Evolutionary conservation across 2,797 vertebrate genomes (phyloP).

Genomic region (Mormyrus proboscirostris): DNA sequence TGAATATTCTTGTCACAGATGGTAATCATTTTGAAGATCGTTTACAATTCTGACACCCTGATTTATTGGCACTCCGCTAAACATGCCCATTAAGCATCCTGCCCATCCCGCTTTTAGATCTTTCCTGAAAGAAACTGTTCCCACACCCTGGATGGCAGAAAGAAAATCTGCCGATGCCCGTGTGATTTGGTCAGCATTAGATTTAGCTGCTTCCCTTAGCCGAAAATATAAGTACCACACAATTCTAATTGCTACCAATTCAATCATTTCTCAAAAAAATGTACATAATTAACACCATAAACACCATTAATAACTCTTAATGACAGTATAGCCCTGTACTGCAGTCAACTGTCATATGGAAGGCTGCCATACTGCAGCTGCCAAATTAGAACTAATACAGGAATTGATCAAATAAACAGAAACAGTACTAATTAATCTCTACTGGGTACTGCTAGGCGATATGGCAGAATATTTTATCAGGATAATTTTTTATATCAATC

Average conservation of each 20-base stretch:
- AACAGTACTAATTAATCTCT: neutral
- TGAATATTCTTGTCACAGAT: conserved; percentile 34
- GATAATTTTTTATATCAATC: neutral
- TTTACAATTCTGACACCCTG: conserved; percentile 29
- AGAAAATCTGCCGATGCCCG: neutral
- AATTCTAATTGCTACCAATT: neutral
- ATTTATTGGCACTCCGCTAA: conserved; percentile 31
- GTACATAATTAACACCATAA: neutral
- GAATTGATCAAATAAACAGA: neutral
- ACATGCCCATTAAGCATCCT: conserved; percentile 24
- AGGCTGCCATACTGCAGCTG: neutral
- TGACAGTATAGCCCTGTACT: neutral
- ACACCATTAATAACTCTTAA: neutral
- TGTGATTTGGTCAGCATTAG: neutral
- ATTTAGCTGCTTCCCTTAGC: neutral
- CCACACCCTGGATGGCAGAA: conserved; percentile 18
- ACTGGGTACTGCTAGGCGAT: neutral
- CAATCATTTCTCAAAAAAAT: neutral
- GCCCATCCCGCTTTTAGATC: conserved; percentile 20
- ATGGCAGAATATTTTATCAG: neutral
- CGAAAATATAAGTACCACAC: neutral
- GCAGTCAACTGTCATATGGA: neutral
- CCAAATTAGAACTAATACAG: neutral
- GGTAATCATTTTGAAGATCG: conserved; percentile 20
- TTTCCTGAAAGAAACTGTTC: conserved; percentile 25